phyloP scores from a whole-genome alignment of 2,113 vertebrate species.

The Fulmarus glacialis region DNA sequence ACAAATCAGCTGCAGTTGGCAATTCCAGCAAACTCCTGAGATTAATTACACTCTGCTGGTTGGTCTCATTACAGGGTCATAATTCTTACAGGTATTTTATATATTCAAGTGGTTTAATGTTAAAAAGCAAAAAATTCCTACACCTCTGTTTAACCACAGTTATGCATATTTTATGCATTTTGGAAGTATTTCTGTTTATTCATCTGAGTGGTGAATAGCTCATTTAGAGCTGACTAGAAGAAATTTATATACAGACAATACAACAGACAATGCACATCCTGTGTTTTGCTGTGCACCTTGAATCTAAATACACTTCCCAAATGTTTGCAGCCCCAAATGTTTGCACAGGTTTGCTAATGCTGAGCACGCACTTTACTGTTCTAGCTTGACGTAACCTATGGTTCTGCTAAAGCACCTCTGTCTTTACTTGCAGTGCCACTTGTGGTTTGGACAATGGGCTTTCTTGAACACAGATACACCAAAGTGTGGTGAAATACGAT shows the following conservation, averaged over 20 bases:
- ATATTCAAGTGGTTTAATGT: not conserved
- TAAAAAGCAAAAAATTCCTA: not conserved
- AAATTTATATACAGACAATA: not conserved
- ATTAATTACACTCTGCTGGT: slow-evolving; percentile 32
- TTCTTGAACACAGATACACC: not conserved
- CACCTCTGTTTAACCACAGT: not conserved
- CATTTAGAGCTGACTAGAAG: not conserved
- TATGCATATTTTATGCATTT: not conserved
- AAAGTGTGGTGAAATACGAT: not conserved
- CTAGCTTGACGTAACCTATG: not conserved
- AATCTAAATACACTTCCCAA: not conserved
- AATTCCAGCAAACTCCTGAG: slow-evolving; percentile 8
- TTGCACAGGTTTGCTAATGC: not conserved
- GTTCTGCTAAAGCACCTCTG: not conserved
- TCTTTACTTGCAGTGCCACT: not conserved
- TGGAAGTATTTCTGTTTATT: not conserved
- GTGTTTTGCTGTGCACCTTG: not conserved
- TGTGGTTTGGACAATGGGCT: not conserved
- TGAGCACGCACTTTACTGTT: not conserved
- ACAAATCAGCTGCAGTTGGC: slow-evolving; percentile 17
- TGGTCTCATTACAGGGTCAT: not conserved
- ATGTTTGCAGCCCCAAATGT: not conserved
- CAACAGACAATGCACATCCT: not conserved
- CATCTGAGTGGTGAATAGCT: not conserved
- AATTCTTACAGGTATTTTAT: not conserved